These are phyloP conservation scores for Eulemur albifrons DNA, from an alignment of 2,797 vertebrate species.

Conservation along the genomic window DNA sequence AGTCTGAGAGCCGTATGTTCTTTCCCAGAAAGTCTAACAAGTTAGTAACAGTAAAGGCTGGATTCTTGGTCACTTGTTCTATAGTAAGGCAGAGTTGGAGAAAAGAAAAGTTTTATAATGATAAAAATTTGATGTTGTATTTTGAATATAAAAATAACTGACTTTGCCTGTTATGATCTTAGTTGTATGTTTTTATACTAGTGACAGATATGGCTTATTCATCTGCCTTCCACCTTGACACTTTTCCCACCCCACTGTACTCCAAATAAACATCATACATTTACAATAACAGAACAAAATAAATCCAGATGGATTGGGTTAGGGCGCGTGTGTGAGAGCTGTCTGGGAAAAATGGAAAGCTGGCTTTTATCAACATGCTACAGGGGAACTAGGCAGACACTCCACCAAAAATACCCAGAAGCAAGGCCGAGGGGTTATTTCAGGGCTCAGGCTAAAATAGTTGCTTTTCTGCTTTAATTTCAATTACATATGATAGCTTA, in stretches of 20 bases:
- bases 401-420: not conserved
- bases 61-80: not conserved
- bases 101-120: not conserved
- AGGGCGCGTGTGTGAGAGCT: not conserved
- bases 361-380: not conserved
- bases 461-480: conserved; percentile 39
- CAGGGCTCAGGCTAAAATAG: conserved; percentile 7
- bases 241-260: not conserved
- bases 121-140: not conserved
- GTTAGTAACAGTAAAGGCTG: not conserved
- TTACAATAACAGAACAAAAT: not conserved
- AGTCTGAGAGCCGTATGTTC: not conserved
- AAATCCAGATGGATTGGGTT: not conserved
- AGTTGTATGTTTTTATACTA: not conserved
- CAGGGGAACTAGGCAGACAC: not conserved
- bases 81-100: not conserved
- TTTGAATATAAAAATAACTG: not conserved
- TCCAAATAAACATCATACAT: not conserved
- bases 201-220: not conserved
- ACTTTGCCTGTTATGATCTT: not conserved
- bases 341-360: not conserved
- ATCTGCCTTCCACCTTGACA: not conserved
- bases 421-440: not conserved
- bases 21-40: not conserved
- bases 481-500: not conserved